Evolutionary conservation across 1,140 invertebrate genomes (phyloP).

Genomic region (Aphis gossypii): DNA sequence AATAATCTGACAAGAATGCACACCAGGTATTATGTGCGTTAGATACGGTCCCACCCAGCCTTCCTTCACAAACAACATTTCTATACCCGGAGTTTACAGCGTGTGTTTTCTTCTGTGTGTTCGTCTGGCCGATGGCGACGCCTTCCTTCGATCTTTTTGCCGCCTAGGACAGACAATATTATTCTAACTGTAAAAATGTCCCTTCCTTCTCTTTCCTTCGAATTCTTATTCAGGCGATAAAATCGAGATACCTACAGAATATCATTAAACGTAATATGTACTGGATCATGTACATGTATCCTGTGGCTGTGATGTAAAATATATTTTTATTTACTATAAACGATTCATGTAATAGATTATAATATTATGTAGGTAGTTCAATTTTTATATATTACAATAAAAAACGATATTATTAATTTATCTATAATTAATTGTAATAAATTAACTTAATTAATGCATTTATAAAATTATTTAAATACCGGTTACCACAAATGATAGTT

Average conservation of each 20-base stretch:
- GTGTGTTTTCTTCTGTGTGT: conserved; percentile 34
- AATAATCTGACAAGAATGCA: conserved; percentile 58
- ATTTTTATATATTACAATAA: background rate
- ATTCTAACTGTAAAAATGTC: conserved; percentile 30
- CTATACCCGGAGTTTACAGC: conserved; percentile 22
- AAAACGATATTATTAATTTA: background rate
- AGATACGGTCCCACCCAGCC: conserved; percentile 57
- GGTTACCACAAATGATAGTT: background rate
- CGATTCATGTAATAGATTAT: background rate
- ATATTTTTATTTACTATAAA: background rate
- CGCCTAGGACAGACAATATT: background rate
- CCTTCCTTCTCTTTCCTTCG: conserved; percentile 2
- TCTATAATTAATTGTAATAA: background rate
- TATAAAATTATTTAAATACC: background rate
- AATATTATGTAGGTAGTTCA: background rate
- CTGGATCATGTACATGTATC: background rate
- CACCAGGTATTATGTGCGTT: conserved; percentile 57
- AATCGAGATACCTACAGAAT: background rate
- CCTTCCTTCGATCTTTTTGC: background rate
- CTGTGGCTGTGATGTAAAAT: background rate
- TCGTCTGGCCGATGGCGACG: conserved; percentile 48
- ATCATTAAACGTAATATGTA: background rate
- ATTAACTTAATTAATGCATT: background rate
- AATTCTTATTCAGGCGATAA: conserved; percentile 12
- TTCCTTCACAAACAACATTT: conserved; percentile 56